Percentiles rank a stretch among this genome's conserved stretches.
These are phyloP conservation scores for Andrena praecox DNA, from an alignment of 2,888 invertebrate species.

Conservation along the genomic window DNA sequence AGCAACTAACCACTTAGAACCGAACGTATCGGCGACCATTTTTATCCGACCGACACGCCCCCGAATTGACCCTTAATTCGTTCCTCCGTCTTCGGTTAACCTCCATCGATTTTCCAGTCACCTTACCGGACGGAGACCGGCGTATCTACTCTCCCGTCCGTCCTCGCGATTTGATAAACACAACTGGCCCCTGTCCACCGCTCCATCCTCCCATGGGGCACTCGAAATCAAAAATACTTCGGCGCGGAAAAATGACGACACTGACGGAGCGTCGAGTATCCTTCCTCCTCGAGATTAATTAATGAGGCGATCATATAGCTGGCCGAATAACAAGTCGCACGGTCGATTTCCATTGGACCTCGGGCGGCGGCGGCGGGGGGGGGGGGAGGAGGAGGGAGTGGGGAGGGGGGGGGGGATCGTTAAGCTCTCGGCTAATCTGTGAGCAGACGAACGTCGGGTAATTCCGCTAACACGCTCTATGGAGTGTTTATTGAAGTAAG, in stretches of 20 bases:
- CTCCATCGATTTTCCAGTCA: neutral
- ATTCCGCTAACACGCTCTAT: slow-evolving; percentile 48
- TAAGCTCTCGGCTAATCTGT: slow-evolving; percentile 51
- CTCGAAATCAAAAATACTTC: no score
- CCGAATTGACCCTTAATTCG: slow-evolving; percentile 20
- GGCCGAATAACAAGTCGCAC: slow-evolving; percentile 31
- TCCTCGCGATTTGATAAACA: no score
- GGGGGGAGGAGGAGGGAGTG: no score
- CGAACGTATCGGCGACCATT: slow-evolving; percentile 23
- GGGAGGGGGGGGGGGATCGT: slow-evolving; percentile 15
- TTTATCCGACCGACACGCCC: slow-evolving; percentile 12
- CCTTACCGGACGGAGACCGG: neutral
- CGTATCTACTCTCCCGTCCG: no score
- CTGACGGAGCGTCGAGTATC: slow-evolving; percentile 1
- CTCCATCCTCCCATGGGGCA: no score
- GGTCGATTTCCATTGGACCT: slow-evolving; percentile 39
- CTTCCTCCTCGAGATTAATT: slow-evolving; percentile 24
- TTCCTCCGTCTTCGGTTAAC: neutral
- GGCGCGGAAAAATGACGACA: no score
- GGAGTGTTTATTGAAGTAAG: slow-evolving; percentile 55
- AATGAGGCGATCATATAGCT: slow-evolving; percentile 29
- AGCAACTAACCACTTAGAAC: slow-evolving; percentile 59
- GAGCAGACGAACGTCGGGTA: slow-evolving; percentile 32
- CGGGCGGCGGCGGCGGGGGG: neutral
- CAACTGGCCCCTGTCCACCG: no score